Base-by-base conservation (phyloP, 1,140 invertebrate species). In the Heliconius melpomene region DNA sequence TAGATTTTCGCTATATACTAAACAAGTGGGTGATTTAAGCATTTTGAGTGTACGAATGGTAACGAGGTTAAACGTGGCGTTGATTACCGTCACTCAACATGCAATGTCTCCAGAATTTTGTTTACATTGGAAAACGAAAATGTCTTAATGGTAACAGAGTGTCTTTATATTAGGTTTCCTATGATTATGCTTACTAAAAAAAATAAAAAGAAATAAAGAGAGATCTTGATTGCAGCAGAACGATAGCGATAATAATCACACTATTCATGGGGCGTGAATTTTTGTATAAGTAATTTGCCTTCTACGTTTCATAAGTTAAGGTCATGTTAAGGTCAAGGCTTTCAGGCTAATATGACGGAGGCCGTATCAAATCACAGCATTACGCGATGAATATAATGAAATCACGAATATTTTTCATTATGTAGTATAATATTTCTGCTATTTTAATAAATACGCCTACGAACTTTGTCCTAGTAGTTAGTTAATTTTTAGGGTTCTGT, bases 361-460 rank as follows among this genome's bases (percentile, higher is more conserved):
- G 60, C 5, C 26, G 60, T 66, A 23, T 66, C n/a, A 66, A 66
- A 66, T 66, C 60, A 29, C 13, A 66, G 26, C 23, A 7, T 66
- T 16, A 66, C 23, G 60, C 26, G 18, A 29, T 6, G 1, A 66
- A 29, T 26, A 16, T 66, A 29, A 66, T 66, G 13, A 66, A 66
- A 66, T 66, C 60, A 66, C 60, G 26, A 66, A 66, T 29, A 66
- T 66, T 66, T 66, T 66, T 29, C 60, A 66, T 66, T 66, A 66
- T 66, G 26, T 11, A 46, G 23, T 66, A 66, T 26, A 29, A 66
- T 66, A 26, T 60, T 66, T 26, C 60, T 26, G 60, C 11, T 66
- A 66, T 29, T 66, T 66, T 29, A 66, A 29, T 29, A 66, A 26
- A 66, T 66, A 29, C 13, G 9, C 9, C 23, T 66, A 29, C 5